Percentiles rank a stretch among this genome's conserved stretches.
Conservation (phyloP, 2,113 vertebrate genomes). For the Piaya cayana region DNA sequence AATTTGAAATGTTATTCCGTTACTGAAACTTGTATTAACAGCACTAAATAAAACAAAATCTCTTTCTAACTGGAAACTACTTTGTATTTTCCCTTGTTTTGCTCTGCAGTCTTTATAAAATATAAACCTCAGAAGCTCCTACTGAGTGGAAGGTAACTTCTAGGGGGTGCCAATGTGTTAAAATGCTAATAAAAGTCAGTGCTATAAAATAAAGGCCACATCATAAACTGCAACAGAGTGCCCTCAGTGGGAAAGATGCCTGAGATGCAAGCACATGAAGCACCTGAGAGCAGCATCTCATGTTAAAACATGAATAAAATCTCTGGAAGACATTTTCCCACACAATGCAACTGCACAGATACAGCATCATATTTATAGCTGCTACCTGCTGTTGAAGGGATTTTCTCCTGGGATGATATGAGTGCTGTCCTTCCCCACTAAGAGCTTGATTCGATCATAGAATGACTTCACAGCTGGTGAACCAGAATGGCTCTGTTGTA, state of each 20-base stretch:
- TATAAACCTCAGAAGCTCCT: background rate
- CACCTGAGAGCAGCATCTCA: background rate
- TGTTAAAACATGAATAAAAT: background rate
- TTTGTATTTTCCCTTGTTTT: background rate
- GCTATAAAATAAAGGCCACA: background rate
- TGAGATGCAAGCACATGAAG: background rate
- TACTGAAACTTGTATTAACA: background rate
- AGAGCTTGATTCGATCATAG: slow-evolving; percentile 95
- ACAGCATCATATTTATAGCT: background rate
- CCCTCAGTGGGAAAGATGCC: background rate
- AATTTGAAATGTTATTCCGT: background rate
- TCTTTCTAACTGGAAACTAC: background rate
- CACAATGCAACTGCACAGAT: background rate
- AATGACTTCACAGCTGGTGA: slow-evolving; percentile 88
- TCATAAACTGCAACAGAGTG: background rate
- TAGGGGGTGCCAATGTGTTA: background rate
- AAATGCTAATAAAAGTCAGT: background rate
- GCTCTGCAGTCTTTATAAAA: background rate
- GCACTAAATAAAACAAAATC: background rate
- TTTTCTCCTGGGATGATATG: slow-evolving; percentile 96
- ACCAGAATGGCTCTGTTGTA: slow-evolving; percentile 87
- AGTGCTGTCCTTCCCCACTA: slow-evolving; percentile 95
- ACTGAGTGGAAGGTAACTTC: background rate
- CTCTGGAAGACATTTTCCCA: background rate
- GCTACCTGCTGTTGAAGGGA: slow-evolving; percentile 94